phyloP scores from a whole-genome alignment of 2,797 vertebrate species.

The Botia almorhae region DNA sequence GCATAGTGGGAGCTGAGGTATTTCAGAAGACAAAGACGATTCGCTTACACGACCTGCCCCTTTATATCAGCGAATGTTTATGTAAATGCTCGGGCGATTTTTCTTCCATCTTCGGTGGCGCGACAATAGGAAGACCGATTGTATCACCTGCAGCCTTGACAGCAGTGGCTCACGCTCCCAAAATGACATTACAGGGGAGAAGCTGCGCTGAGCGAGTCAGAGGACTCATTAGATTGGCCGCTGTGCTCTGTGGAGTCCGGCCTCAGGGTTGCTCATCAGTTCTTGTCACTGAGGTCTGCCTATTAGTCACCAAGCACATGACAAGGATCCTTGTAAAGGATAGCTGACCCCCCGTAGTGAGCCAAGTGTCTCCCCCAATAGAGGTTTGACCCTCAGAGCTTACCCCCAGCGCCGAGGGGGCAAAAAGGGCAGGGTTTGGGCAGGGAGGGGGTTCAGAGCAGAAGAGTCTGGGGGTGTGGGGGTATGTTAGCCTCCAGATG shows the following conservation, averaged over 20 bases:
- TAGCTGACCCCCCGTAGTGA: conserved; percentile 74
- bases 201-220: conserved; percentile 44
- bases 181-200: conserved; percentile 57
- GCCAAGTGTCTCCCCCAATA: conserved; percentile 77
- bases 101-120: conserved; percentile 11
- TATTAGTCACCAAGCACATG: conserved; percentile 82
- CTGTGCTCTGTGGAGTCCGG: conserved; percentile 60
- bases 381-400: conserved; percentile 72
- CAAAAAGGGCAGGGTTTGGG: conserved; percentile 52
- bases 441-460: conserved; percentile 38
- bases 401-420: conserved; percentile 62
- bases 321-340: conserved; percentile 77
- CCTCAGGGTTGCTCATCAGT: conserved; percentile 79
- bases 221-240: conserved; percentile 69
- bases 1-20: conserved; percentile 40
- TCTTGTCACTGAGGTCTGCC: conserved; percentile 75
- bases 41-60: conserved; percentile 46
- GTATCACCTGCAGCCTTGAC: conserved; percentile 45
- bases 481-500: conserved; percentile 39
- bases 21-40: conserved; percentile 39
- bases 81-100: conserved; percentile 41
- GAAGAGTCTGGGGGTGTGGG: conserved; percentile 31
- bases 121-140: conserved; percentile 52
- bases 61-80: conserved; percentile 45
- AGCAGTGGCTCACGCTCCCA: conserved; percentile 13